Base-by-base conservation (phyloP, 2,888 invertebrate genomes). In the Temnothorax unifasciatus region DNA sequence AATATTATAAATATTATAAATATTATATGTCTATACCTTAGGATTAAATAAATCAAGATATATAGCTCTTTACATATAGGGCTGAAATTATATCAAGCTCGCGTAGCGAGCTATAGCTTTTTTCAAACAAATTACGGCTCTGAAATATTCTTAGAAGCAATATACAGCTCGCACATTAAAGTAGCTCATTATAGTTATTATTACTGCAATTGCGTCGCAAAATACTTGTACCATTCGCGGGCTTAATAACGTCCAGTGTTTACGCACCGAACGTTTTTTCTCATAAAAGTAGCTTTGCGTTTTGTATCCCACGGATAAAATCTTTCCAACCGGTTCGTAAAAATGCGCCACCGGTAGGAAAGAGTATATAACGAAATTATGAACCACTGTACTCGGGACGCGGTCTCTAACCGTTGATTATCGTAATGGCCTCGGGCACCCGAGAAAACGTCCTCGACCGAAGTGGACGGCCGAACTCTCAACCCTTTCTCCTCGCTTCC, bases 321-420 rank as follows among this genome's bases (percentile, higher is more conserved):
- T 34, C 11, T 41, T 44, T 18, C 6, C 4, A 11, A 18, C 9
- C 34, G 15, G 69, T 69, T 47, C 38, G 4, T 21, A 59, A 79
- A 79, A 79, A 38, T 79, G 44, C 47, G 21, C 38, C 21, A 47
- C 5, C 25, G n/a, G n/a, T 77, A 44, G 59, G 34, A 47, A 38
- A 25, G 13, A 52, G 29, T 29, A 64, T 9, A 38, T 29, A 29
- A 29, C 38, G 59, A 79, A 71, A 79, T 59, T 79, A 71, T 29
- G 57, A 79, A 59, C 69, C 21, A 34, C 57, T 13, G 44, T 34
- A 21, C 44, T 54, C 15, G 68, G 41, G 15, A 38, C 41, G 63
- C 77, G 21, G 21, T 47, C 34, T 59, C 34, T 18, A 59, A 79
- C 25, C 59, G n/a, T 79, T 71, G 59, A 79, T 79, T 79, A 29